Percentiles rank a stretch among this genome's conserved stretches.
These are phyloP conservation scores for Oncorhynchus clarkii DNA, from an alignment of 2,113 vertebrate genomes.

Conservation along the genomic window DNA sequence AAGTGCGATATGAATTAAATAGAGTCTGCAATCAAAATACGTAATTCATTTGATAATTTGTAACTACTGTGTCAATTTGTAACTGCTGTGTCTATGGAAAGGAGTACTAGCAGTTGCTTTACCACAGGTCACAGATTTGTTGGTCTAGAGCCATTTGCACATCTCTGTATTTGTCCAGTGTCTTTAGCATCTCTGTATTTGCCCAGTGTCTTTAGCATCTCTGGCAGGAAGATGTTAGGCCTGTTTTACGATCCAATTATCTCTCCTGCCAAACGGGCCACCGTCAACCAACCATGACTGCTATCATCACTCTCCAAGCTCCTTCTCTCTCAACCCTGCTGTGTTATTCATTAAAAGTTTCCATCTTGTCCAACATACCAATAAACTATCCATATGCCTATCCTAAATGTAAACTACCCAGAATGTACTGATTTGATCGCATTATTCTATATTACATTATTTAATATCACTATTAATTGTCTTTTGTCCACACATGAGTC, in stretches of 20 bases:
- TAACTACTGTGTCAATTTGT: not conserved
- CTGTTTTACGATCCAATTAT: constrained; percentile 22
- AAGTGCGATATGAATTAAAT: not conserved
- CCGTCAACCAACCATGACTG: no score
- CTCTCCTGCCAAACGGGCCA: no score
- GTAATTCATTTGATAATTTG: not conserved
- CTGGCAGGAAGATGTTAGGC: constrained; percentile 27
- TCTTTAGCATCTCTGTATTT: constrained; percentile 10
- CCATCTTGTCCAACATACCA: constrained; percentile 28
- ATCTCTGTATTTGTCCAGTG: constrained; percentile 21
- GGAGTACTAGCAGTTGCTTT: constrained; percentile 5
- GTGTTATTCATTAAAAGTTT: constrained; percentile 29
- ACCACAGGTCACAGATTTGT: constrained; percentile 17
- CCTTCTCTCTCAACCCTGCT: not conserved
- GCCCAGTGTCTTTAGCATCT: constrained; percentile 22
- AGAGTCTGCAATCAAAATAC: not conserved
- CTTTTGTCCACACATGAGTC: not conserved
- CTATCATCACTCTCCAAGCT: no score
- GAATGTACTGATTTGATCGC: not conserved
- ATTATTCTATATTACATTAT: not conserved
- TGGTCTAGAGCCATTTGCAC: constrained; percentile 34
- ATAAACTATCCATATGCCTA: not conserved
- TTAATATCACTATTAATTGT: constrained; percentile 6
- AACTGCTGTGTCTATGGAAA: not conserved
- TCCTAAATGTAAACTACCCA: not conserved